These are phyloP conservation scores for Fulica atra DNA, from an alignment of 2,113 vertebrate species.

Conservation along the genomic window DNA sequence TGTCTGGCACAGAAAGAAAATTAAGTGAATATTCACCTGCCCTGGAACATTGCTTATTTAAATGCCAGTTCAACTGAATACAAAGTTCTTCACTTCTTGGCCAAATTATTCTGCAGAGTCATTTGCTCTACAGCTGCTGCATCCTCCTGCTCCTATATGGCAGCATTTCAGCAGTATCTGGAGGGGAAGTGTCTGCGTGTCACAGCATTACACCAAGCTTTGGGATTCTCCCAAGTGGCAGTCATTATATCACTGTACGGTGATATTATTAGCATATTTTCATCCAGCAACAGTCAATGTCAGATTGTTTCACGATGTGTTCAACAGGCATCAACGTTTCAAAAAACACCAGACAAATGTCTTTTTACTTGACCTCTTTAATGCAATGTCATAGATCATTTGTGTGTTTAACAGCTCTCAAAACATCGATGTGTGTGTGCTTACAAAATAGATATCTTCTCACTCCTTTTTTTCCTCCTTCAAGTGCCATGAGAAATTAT, in stretches of 20 bases:
- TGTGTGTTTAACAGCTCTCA: slow-evolving; percentile 68
- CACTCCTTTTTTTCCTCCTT: slow-evolving; percentile 52
- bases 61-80: neutral
- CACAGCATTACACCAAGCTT: slow-evolving; percentile 1
- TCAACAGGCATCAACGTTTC: slow-evolving; percentile 56
- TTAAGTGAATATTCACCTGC: neutral
- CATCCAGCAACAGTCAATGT: slow-evolving; percentile 40
- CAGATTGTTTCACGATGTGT: slow-evolving; percentile 45
- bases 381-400: slow-evolving; percentile 63
- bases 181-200: slow-evolving; percentile 1
- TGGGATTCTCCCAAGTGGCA: slow-evolving; percentile 41
- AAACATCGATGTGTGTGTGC: slow-evolving; percentile 50
- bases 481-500: slow-evolving; percentile 79
- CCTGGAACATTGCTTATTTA: neutral
- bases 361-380: slow-evolving; percentile 69
- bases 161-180: slow-evolving; percentile 41
- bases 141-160: slow-evolving; percentile 1
- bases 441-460: slow-evolving; percentile 69
- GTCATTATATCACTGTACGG: slow-evolving; percentile 19
- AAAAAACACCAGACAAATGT: slow-evolving; percentile 58
- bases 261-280: slow-evolving; percentile 56
- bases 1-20: neutral
- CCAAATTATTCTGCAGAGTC: slow-evolving; percentile 34
- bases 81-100: slow-evolving; percentile 6
- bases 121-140: slow-evolving; percentile 33